A percentile compares a stretch with the other conserved stretches of the same genome.
These are phyloP conservation scores for Dione juno DNA, from an alignment of 2,888 invertebrate genomes.

Conservation along the genomic window DNA sequence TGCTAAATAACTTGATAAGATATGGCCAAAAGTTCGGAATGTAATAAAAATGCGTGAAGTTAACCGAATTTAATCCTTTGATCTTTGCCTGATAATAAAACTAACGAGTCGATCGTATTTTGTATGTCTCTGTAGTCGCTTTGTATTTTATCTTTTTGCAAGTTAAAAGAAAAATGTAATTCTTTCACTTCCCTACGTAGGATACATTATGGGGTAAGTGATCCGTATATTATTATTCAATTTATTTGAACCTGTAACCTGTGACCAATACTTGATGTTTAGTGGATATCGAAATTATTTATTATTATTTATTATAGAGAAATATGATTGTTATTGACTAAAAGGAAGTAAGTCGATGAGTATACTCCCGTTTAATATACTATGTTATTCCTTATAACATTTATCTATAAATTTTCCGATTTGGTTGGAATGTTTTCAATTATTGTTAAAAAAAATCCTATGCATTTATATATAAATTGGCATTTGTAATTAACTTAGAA, in stretches of 20 bases:
- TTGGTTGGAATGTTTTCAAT: too few relatives aligned
- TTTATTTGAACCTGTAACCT: too few relatives aligned
- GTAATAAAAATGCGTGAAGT: slow-evolving; percentile 26
- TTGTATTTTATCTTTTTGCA: neutral
- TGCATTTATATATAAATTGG: too few relatives aligned
- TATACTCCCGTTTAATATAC: neutral
- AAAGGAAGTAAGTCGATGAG: neutral
- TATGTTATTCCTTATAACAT: neutral
- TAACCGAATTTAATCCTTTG: slow-evolving; percentile 21
- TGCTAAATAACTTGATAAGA: slow-evolving; percentile 31
- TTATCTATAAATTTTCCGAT: too few relatives aligned
- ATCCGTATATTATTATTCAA: too few relatives aligned
- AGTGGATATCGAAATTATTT: too few relatives aligned
- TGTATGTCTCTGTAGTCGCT: neutral
- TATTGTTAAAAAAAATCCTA: too few relatives aligned
- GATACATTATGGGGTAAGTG: too few relatives aligned
- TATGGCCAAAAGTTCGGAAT: slow-evolving; percentile 21
- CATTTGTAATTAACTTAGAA: too few relatives aligned
- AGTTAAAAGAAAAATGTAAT: neutral
- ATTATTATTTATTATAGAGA: too few relatives aligned
- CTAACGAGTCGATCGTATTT: slow-evolving; percentile 12
- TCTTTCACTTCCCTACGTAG: too few relatives aligned
- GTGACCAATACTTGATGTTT: too few relatives aligned
- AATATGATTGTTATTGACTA: neutral
- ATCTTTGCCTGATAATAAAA: slow-evolving; percentile 13